Conservation (phyloP, 64 coral and sea anemone species). For the Pocillopora damicornis region DNA sequence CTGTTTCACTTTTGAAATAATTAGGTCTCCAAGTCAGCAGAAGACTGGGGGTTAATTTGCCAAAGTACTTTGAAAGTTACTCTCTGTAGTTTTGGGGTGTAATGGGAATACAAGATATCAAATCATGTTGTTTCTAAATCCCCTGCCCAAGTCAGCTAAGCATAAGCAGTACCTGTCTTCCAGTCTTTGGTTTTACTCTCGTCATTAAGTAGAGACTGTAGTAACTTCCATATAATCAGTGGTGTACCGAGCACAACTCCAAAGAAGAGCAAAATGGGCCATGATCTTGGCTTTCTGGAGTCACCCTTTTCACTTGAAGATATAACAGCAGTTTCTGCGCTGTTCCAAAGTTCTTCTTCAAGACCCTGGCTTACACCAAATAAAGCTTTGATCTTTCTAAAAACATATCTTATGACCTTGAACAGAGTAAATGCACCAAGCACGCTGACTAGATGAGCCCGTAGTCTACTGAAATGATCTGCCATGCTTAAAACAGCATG, state of each 20-base stretch:
- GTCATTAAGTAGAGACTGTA: conserved; percentile 72
- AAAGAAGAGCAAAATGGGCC: conserved; percentile 98
- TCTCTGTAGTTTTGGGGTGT: too few relatives aligned
- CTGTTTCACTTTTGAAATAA: too few relatives aligned
- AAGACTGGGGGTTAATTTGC: too few relatives aligned
- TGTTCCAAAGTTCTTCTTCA: conserved; percentile 85
- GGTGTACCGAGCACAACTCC: conserved; percentile 85
- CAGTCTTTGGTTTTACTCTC: conserved; percentile 60
- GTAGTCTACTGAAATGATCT: conserved; percentile 93
- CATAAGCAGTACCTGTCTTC: conserved; percentile 66
- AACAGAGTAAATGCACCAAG: conserved; percentile 84
- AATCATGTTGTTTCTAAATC: too few relatives aligned
- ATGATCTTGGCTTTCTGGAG: conserved; percentile 65
- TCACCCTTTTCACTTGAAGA: conserved; percentile 23
- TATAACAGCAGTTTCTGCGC: conserved; percentile 45
- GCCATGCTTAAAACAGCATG: conserved; percentile 89
- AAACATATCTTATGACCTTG: conserved; percentile 66
- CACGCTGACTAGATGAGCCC: conserved; percentile 64
- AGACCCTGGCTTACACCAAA: conserved; percentile 62
- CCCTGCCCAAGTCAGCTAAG: too few relatives aligned
- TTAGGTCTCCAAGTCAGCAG: too few relatives aligned
- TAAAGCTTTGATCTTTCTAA: conserved; percentile 65
- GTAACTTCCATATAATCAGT: conserved; percentile 89
- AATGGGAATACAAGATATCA: too few relatives aligned
- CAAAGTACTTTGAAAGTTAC: too few relatives aligned